Evolutionary conservation across 2,797 vertebrate species (phyloP).

Genomic region (Acipenser ruthenus): DNA sequence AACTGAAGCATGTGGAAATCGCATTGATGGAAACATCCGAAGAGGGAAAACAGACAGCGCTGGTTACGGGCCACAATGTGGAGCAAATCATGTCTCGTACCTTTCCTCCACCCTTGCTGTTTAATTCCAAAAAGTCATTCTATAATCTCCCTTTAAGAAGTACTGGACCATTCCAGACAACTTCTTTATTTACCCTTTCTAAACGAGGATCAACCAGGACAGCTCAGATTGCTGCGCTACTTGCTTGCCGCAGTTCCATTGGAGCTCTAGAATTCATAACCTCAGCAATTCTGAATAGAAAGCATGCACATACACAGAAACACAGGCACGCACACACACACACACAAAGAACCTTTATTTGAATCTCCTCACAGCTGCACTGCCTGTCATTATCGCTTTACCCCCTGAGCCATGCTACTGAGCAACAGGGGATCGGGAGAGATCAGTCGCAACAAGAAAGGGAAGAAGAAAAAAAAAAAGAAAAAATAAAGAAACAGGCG

Average conservation of each 20-base stretch:
- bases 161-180: too few species aligned
- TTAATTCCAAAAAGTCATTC: too few species aligned
- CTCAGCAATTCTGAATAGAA: neutral
- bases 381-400: neutral
- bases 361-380: constrained; percentile 19
- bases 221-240: neutral
- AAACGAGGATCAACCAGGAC: neutral
- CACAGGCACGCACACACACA: neutral
- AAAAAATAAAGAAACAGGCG: constrained; percentile 12
- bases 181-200: neutral
- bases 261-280: neutral
- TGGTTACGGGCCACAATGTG: too few species aligned
- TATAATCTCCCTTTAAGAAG: too few species aligned
- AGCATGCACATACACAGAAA: neutral
- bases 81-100: too few species aligned
- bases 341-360: constrained; percentile 17
- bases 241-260: neutral
- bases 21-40: too few species aligned
- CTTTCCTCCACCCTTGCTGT: too few species aligned
- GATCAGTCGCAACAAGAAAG: constrained; percentile 21
- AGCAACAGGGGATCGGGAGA: constrained; percentile 12
- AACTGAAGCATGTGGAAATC: too few species aligned
- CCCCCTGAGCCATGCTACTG: neutral
- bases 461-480: constrained; percentile 21
- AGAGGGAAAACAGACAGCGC: too few species aligned